Conservation (phyloP, 2,113 vertebrate genomes). For the Puffinus mauretanicus region DNA sequence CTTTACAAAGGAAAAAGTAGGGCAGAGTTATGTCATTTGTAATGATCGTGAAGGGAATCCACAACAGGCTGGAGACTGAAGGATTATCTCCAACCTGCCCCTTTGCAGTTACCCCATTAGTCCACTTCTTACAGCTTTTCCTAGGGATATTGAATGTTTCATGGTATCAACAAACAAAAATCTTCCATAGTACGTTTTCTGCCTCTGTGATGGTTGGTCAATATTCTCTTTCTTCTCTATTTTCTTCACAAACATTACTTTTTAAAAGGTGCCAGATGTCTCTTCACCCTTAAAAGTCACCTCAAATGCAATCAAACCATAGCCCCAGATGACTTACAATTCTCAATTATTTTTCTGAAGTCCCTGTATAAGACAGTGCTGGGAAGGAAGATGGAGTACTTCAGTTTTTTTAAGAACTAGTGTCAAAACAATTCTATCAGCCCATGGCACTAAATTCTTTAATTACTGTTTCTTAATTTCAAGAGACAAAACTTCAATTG, state of each 20-base stretch:
- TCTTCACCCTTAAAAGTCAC: background rate
- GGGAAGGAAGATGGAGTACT: background rate
- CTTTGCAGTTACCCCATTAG: background rate
- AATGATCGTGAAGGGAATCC: background rate
- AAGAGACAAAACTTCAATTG: constrained; percentile 68
- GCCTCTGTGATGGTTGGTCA: background rate
- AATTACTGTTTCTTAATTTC: constrained; percentile 71
- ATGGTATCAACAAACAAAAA: background rate
- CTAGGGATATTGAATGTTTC: background rate
- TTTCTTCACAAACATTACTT: background rate
- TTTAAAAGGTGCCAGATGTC: background rate
- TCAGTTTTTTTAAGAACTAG: background rate
- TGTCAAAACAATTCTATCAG: constrained; percentile 69
- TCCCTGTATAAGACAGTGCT: background rate
- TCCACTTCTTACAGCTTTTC: background rate
- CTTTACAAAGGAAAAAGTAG: background rate
- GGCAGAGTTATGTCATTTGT: background rate
- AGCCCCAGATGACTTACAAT: background rate
- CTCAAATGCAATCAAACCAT: background rate
- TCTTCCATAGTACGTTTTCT: background rate
- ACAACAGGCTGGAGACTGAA: background rate
- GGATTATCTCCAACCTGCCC: background rate
- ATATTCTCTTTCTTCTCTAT: background rate
- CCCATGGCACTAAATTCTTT: constrained; percentile 46
- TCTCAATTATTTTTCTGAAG: constrained; percentile 23